phyloP scores from a whole-genome alignment of 2,113 vertebrate genomes.

The Plectropomus leopardus region DNA sequence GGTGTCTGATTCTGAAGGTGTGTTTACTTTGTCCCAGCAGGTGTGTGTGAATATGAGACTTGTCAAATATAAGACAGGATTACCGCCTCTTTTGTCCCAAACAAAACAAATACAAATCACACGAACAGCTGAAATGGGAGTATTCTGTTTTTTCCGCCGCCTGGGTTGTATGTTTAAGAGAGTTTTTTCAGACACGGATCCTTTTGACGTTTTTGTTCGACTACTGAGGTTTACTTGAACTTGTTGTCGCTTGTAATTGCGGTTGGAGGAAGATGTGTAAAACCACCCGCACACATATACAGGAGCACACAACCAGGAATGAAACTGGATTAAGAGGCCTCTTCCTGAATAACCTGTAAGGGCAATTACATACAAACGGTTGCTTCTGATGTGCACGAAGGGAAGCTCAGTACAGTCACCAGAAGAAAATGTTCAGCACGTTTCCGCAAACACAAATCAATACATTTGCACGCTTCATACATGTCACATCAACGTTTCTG shows the following conservation, averaged over 20 bases:
- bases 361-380: slow-evolving; percentile 67
- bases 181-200: slow-evolving; percentile 15
- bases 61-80: slow-evolving; percentile 78
- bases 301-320: slow-evolving; percentile 30
- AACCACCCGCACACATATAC: slow-evolving; percentile 25
- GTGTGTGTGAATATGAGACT: slow-evolving; percentile 82
- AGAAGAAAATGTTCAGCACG: too few relatives aligned
- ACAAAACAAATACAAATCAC: slow-evolving; percentile 81
- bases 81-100: slow-evolving; percentile 75
- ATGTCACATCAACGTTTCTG: too few relatives aligned
- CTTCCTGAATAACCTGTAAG: slow-evolving; percentile 77
- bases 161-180: slow-evolving; percentile 42
- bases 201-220: slow-evolving; percentile 71
- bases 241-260: slow-evolving; percentile 75
- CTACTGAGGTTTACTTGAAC: slow-evolving; percentile 66
- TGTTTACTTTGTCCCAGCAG: slow-evolving; percentile 79
- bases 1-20: slow-evolving; percentile 72
- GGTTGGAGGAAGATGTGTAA: slow-evolving; percentile 62
- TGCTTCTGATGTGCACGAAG: slow-evolving; percentile 44
- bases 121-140: slow-evolving; percentile 69
- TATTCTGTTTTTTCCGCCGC: slow-evolving; percentile 38
- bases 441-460: too few relatives aligned
- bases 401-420: slow-evolving; percentile 7
- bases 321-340: slow-evolving; percentile 74
- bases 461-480: too few relatives aligned